Percentiles rank a stretch among this genome's conserved stretches.
These are phyloP conservation scores for Mirza zaza DNA, from an alignment of 2,113 vertebrate species.

Conservation along the genomic window DNA sequence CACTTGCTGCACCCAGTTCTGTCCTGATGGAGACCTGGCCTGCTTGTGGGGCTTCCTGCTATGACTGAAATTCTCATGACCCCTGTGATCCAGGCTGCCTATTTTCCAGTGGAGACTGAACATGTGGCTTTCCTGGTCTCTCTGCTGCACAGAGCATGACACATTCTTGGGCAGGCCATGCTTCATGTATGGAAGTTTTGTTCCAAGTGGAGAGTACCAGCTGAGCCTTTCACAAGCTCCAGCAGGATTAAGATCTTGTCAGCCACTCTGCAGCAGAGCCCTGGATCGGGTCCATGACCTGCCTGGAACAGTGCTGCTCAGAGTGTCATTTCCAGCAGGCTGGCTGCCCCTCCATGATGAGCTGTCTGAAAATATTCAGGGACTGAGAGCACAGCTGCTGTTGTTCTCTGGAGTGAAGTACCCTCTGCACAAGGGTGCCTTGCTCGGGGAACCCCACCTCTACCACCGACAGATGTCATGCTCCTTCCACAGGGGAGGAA, in stretches of 20 bases:
- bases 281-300: neutral
- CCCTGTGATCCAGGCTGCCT: neutral
- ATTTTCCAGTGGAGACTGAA: neutral
- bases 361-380: neutral
- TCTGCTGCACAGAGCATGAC: neutral
- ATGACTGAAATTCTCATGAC: slow-evolving; percentile 15
- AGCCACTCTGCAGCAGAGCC: neutral
- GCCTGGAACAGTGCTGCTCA: neutral
- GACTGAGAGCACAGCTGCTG: neutral
- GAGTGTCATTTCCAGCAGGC: neutral
- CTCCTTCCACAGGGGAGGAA: neutral
- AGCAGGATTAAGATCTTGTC: neutral
- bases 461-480: neutral
- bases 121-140: neutral
- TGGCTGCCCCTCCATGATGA: neutral
- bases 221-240: neutral
- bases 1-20: neutral
- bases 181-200: neutral
- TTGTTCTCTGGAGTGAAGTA: neutral
- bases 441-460: neutral
- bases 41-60: neutral
- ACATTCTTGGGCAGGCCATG: neutral
- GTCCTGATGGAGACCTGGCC: neutral
- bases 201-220: neutral
- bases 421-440: neutral